Evolutionary conservation across 2,113 vertebrate species (phyloP).

Genomic region (Trichomycterus rosablanca): DNA sequence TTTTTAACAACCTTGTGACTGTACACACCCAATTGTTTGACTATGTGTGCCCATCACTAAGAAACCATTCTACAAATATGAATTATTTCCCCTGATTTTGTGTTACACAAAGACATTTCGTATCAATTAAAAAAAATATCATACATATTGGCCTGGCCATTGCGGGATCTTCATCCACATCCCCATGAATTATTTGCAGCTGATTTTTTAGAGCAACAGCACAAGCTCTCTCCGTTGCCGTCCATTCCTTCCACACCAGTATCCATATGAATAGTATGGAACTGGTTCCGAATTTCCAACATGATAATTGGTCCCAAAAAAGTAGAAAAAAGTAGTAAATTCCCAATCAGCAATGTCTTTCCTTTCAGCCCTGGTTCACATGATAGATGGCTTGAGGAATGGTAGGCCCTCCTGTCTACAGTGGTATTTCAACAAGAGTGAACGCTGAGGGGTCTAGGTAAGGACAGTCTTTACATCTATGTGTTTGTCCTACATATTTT

Average conservation of each 20-base stretch:
- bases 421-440: conserved; percentile 64
- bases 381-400: conserved; percentile 43
- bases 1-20: too few species aligned
- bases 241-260: conserved; percentile 17
- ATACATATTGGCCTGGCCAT: conserved; percentile 46
- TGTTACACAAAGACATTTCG: too few species aligned
- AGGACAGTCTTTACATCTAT: conserved; percentile 12
- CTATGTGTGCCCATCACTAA: too few species aligned
- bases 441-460: conserved; percentile 50
- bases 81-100: too few species aligned
- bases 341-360: conserved; percentile 46
- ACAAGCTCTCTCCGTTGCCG: conserved; percentile 41
- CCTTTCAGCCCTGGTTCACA: conserved; percentile 42
- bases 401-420: conserved; percentile 72
- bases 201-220: conserved; percentile 26
- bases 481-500: conserved; percentile 31
- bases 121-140: too few species aligned
- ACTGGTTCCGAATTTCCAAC: conserved; percentile 51
- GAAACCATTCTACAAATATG: too few species aligned
- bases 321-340: conserved; percentile 23
- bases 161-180: conserved; percentile 33
- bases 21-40: too few species aligned
- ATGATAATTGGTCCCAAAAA: conserved; percentile 67
- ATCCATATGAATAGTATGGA: conserved; percentile 47
- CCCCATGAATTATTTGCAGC: conserved; percentile 10